Evolutionary conservation across 2,113 vertebrate genomes (phyloP), one percentile per base, ranked within the genome.

Genomic region (Puffinus mauretanicus): DNA sequence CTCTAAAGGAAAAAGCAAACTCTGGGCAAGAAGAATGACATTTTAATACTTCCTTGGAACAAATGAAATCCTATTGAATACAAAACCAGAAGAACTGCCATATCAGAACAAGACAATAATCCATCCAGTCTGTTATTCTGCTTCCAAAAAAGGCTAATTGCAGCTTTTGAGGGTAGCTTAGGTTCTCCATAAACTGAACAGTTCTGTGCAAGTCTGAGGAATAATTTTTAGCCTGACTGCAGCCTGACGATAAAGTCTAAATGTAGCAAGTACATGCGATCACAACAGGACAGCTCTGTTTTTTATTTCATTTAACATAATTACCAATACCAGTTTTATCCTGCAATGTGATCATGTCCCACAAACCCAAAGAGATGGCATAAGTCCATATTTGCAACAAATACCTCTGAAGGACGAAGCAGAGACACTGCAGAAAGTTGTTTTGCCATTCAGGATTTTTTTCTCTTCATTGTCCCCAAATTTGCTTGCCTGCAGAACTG

Each of bases 81-180:
- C 42, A 88, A 90, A 94, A 83, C 60, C 46, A 93, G 57, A 76
- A 88, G 64, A 83, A 60, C 49, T 96, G 65, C 61, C 77, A 65
- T 93, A 80, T 76, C 86, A 69, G 93, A 92, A 38, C 49, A 66
- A 72, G 77, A 40, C 42, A 94, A 61, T 46, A 82, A 88, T 76
- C 34, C 36, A 62, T 34, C 73, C 54, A 89, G 61, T 32, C 66
- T 76, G 22, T 49, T 71, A 57, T 16, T 94, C 70, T 72, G 61
- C 38, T 96, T 96, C 97, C 89, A 93, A 94, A 97, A 93, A 97
- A 85, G 89, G 91, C 24, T 79, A 76, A 89, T 82, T 69, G n/a
- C 65, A 87, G 83, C 65, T 95, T 88, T 93, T 70, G 34, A 94
- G 83, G 8, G 54, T 64, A 65, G 86, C 65, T 84, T 55, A 52